Evolutionary conservation across 2,888 invertebrate genomes (phyloP), one percentile per base, ranked within the genome.

Genomic region (Formica aserva): DNA sequence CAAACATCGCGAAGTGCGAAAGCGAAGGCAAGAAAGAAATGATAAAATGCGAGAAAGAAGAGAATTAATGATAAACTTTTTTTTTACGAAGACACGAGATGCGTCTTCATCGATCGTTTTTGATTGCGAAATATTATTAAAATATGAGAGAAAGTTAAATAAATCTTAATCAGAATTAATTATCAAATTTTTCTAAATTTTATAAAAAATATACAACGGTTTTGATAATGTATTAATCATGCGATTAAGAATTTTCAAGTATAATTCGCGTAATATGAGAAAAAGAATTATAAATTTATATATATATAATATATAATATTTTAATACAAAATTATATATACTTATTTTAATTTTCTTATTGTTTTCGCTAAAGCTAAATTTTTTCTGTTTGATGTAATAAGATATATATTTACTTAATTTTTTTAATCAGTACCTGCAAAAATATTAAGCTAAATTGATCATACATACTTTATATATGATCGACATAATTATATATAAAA

Each of bases 31-130:
- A 32, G 9, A 29, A 15, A 41, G n/a, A 67, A 3, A 62, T 13
- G 2, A 32, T 41, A 45, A 35, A 67, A 22, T 8, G 3, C 52
- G 15, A 5, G 4, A 35, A 65, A 41, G 4, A 38, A 32, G 29
- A 41, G 55, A 60, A 65, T 63, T 26, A 41, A 8, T 26, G n/a
- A 62, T 48, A 18, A 69, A 77, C 29, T 15, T 48, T 76, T 9
- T 22, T 11, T 2, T n/a, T 35, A 13, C 8, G 11, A 22, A 41
- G 63, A 11, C 26, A n/a, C 8, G 9, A 57, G 15, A 3, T 38
- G 29, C 18, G 3, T 29, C 15, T 8, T 32, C 22, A 22, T 11
- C 13, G 45, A 55, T 41, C 1, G 15, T 18, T 66, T 52, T 66
- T 18, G 9, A 66, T 77, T 55, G 15, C 4, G 29, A 0, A 52